Evolutionary conservation across 2,113 vertebrate species (phyloP).

Genomic region (Phaethon lepturus): DNA sequence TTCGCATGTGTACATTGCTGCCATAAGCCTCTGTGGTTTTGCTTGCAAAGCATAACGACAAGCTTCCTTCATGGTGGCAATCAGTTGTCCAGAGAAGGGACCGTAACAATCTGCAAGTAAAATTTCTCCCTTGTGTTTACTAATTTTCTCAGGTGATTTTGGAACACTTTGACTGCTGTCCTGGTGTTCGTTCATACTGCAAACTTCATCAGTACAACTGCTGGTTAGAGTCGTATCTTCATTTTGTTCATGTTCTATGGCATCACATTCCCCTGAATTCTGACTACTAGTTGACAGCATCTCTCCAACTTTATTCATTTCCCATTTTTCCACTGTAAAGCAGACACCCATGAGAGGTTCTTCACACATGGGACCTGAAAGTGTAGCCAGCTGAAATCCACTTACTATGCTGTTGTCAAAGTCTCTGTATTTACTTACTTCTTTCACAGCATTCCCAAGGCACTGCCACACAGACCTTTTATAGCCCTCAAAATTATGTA

Average conservation of each 20-base stretch:
- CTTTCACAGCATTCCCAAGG: constrained; percentile 53
- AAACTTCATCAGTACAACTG: not conserved
- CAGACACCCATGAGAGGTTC: constrained; percentile 98
- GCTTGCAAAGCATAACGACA: constrained; percentile 91
- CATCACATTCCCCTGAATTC: constrained; percentile 23
- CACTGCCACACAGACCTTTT: constrained; percentile 88
- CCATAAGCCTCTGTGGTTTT: constrained; percentile 92
- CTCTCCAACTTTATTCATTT: constrained; percentile 76
- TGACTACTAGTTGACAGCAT: not conserved
- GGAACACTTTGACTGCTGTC: not conserved
- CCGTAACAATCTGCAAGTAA: constrained; percentile 84
- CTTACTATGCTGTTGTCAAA: constrained; percentile 92
- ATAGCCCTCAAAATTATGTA: constrained; percentile 84
- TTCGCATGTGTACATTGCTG: constrained; percentile 97
- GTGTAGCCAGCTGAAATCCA: constrained; percentile 92
- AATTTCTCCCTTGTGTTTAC: constrained; percentile 64
- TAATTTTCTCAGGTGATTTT: constrained; percentile 14
- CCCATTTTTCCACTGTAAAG: constrained; percentile 90
- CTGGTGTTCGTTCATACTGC: not conserved
- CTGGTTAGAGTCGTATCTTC: not conserved
- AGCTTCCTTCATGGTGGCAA: constrained; percentile 93
- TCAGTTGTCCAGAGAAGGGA: constrained; percentile 93
- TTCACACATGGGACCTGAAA: constrained; percentile 96
- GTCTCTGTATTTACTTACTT: constrained; percentile 77
- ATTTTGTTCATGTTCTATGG: not conserved